phyloP scores from a whole-genome alignment of 2,113 vertebrate species.

The Pyxicephalus adspersus region DNA sequence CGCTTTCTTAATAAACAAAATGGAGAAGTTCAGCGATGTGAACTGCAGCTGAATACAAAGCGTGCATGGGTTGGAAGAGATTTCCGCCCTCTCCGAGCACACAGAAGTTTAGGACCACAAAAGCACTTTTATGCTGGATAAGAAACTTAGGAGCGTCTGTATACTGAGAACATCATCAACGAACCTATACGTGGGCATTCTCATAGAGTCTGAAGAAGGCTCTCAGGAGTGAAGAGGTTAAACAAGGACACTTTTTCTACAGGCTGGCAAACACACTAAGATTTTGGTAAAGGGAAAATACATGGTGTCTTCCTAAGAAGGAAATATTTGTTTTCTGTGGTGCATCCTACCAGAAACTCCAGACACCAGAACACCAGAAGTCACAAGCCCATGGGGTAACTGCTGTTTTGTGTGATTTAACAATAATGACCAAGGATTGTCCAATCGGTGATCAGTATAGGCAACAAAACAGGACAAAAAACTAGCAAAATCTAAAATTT shows the following conservation, averaged over 20 bases:
- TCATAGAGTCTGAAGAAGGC: constrained; percentile 4
- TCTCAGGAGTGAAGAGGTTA: constrained; percentile 52
- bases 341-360: too few relatives aligned
- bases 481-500: too few relatives aligned
- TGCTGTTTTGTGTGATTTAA: too few relatives aligned
- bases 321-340: too few relatives aligned
- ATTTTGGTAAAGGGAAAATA: neutral
- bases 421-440: too few relatives aligned
- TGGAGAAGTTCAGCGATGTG: constrained; percentile 16
- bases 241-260: constrained; percentile 9
- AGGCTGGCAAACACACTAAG: constrained; percentile 6
- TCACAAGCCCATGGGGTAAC: too few relatives aligned
- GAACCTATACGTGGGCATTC: neutral
- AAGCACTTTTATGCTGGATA: constrained; percentile 9
- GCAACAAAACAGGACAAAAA: too few relatives aligned
- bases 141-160: neutral
- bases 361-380: too few relatives aligned
- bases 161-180: neutral
- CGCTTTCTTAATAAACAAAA: constrained; percentile 13
- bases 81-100: neutral
- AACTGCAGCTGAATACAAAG: constrained; percentile 24
- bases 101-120: neutral
- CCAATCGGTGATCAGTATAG: too few relatives aligned
- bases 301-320: neutral
- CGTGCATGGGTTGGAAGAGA: neutral